A percentile compares a stretch with the other conserved stretches of the same genome.
These are phyloP conservation scores for Strix uralensis DNA, from an alignment of 2,113 vertebrate genomes.

Conservation along the genomic window DNA sequence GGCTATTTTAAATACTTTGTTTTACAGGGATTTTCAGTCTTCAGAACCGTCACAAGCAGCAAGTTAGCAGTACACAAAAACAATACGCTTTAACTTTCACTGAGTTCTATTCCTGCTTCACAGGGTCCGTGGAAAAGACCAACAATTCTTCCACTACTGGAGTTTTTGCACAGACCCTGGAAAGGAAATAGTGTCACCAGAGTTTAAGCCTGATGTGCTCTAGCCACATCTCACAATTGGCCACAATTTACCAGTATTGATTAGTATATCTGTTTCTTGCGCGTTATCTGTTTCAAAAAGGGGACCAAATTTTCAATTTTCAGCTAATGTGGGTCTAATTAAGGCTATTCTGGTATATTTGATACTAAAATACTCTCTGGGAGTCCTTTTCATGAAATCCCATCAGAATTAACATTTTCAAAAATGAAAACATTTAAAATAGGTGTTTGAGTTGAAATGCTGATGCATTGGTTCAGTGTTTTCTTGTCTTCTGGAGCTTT, in stretches of 20 bases:
- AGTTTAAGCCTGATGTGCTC: not conserved
- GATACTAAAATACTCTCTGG: slow-evolving; percentile 78
- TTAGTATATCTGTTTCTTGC: not conserved
- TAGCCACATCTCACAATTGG: not conserved
- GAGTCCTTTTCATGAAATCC: slow-evolving; percentile 71
- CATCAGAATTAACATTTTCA: slow-evolving; percentile 76
- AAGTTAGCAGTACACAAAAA: slow-evolving; percentile 49
- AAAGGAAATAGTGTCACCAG: slow-evolving; percentile 16
- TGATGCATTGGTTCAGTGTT: slow-evolving; percentile 19
- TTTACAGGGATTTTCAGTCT: slow-evolving; percentile 57
- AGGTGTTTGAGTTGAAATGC: slow-evolving; percentile 61
- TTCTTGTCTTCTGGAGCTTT: not conserved
- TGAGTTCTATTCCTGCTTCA: not conserved
- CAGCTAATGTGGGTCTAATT: slow-evolving; percentile 71
- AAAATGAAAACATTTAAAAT: slow-evolving; percentile 79
- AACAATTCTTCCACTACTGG: not conserved
- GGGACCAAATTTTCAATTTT: slow-evolving; percentile 66
- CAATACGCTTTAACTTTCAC: slow-evolving; percentile 27
- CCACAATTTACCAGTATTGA: not conserved
- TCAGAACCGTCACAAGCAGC: slow-evolving; percentile 49
- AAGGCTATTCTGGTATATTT: slow-evolving; percentile 79
- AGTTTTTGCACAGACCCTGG: slow-evolving; percentile 11
- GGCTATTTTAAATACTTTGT: slow-evolving; percentile 43
- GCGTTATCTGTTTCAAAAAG: slow-evolving; percentile 27
- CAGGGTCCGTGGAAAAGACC: not conserved